phyloP scores from a whole-genome alignment of 2,888 invertebrate genomes.

The Stenoptilia bipunctidactyla region DNA sequence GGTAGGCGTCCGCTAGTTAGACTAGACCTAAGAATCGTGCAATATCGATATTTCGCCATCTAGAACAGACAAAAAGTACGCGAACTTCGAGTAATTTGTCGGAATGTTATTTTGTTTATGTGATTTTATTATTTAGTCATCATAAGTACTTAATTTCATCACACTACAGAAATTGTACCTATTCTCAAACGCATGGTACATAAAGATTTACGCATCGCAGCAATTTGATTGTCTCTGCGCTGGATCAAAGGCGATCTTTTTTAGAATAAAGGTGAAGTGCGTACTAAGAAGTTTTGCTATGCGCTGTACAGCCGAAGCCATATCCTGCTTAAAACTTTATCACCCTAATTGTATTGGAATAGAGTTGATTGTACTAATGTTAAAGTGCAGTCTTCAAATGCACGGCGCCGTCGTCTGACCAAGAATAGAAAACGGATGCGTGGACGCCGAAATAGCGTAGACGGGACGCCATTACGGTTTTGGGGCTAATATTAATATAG shows the following conservation, averaged over 20 bases:
- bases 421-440: constrained; percentile 26
- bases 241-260: constrained; percentile 34
- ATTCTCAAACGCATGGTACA: not conserved
- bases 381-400: not conserved
- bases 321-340: no score
- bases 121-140: no score
- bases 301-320: constrained; percentile 22
- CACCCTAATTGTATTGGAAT: no score
- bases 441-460: constrained; percentile 40
- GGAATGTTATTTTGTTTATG: no score
- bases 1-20: no score
- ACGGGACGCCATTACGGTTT: constrained; percentile 32
- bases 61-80: no score
- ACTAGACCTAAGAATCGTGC: no score
- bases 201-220: constrained; percentile 5
- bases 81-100: no score
- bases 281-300: constrained; percentile 26
- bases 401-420: constrained; percentile 35
- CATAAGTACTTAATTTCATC: no score
- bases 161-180: no score
- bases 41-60: no score
- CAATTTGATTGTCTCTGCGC: constrained; percentile 7
- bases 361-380: no score
- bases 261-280: constrained; percentile 38
- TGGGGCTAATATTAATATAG: constrained; percentile 40